Base-by-base conservation (phyloP, 1,140 invertebrate genomes). In the Tetramorium simillimum region DNA sequence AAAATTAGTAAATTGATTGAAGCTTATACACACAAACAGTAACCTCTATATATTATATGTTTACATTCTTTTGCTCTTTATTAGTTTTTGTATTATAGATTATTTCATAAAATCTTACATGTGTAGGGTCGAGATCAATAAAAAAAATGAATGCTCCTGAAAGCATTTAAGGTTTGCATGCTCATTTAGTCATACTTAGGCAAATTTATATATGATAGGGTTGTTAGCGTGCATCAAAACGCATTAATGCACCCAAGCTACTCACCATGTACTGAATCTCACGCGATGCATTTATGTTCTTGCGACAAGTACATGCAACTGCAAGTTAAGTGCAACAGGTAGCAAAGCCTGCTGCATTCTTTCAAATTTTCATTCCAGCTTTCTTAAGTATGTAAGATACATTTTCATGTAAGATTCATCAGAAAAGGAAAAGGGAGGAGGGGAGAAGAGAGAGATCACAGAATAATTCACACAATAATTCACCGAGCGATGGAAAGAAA, bases 321-420 rank as follows among this genome's bases (percentile, higher is more conserved):
- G 70, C 56, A 69, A 43, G 21, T 28, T 21, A 51, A 46, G 43
- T 62, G 87, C 91, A 90, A 92, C 86, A 91, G 82, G 87, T 92
- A 91, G 77, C 67, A 88, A 24, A 67, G 33, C 37, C 63, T 80
- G 49, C 60, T 60, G 56, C 69, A 60, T 67, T 63, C 85, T 89
- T 89, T 87, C 86, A 77, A 85, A 89, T 87, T 90, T 90, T 88
- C 80, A 51, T 49, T 46, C 33, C 14, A 14, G 37, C 56, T 33
- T 18, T 14, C 4, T 40, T 77, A 62, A 58, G 24, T 56, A 14
- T 4, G n/a, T 18, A 14, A 80, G 72, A 72, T 73, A 85, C 70
- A 86, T 53, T 51, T 58, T 5, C 33, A 53, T 43, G 37, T 43
- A 3, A 6, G 33, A 46, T 37, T 28, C 69, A n/a, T 7, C 4